A percentile compares a stretch with the other conserved stretches of the same genome.
These are phyloP conservation scores for Lucinisca nassula DNA, from an alignment of 2,888 invertebrate genomes.

Conservation along the genomic window DNA sequence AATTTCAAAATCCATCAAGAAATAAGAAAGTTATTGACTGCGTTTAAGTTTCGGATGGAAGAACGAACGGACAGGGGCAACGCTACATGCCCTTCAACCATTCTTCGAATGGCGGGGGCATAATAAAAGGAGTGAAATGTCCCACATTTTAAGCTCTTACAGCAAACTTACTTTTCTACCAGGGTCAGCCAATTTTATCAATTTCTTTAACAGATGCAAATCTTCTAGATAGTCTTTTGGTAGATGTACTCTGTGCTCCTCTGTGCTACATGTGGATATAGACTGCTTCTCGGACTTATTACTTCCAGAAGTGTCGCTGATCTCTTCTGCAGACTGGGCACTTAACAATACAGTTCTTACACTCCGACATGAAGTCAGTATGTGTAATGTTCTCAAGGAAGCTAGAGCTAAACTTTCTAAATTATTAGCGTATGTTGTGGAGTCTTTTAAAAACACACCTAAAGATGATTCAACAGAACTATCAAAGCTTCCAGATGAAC, in stretches of 20 bases:
- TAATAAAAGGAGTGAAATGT: too few species aligned
- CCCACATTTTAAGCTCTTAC: too few species aligned
- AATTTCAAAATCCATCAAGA: too few species aligned
- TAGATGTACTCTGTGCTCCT: too few species aligned
- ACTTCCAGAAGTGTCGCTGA: neutral
- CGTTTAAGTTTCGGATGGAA: too few species aligned
- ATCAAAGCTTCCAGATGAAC: conserved; percentile 74
- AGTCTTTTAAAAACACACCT: conserved; percentile 72
- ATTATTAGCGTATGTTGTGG: conserved; percentile 77
- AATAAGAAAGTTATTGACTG: too few species aligned
- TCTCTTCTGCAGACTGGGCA: conserved; percentile 24
- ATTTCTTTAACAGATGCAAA: conserved; percentile 65
- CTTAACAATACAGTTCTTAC: conserved; percentile 63
- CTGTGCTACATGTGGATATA: too few species aligned
- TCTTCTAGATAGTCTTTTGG: conserved; percentile 39
- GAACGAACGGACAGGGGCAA: too few species aligned
- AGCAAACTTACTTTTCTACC: conserved; percentile 68
- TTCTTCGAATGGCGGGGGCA: too few species aligned
- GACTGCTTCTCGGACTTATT: neutral
- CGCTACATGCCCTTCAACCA: too few species aligned
- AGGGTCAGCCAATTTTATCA: conserved; percentile 73
- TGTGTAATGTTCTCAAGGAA: conserved; percentile 70
- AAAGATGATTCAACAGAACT: conserved; percentile 79
- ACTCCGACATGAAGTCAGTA: conserved; percentile 67
- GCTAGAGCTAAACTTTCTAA: conserved; percentile 74